Conservation (phyloP, 2,113 vertebrate genomes). For the Typhlomys cinereus region DNA sequence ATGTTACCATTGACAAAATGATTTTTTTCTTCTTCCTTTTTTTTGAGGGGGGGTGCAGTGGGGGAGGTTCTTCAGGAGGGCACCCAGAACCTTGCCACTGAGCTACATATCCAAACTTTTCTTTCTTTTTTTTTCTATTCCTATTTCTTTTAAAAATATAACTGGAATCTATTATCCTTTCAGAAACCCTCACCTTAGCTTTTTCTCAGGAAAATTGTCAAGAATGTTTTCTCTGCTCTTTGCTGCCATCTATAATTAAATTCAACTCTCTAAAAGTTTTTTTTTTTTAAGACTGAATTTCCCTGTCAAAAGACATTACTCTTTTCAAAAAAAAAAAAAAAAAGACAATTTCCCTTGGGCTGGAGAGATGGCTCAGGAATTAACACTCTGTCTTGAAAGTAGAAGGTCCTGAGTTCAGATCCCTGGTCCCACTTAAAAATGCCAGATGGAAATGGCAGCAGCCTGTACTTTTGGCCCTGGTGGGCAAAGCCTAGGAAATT, state of each 20-base stretch:
- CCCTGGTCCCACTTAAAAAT: no score
- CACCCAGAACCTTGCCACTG: neutral
- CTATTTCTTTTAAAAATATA: neutral
- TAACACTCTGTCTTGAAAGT: no score
- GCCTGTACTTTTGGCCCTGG: no score
- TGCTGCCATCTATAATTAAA: constrained; percentile 66
- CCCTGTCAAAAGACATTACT: constrained; percentile 41
- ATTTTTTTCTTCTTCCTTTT: neutral
- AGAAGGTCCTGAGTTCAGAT: no score
- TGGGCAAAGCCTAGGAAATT: no score
- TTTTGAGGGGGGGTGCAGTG: no score
- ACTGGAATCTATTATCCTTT: constrained; percentile 2
- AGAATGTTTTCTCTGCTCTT: constrained; percentile 55
- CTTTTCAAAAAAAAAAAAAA: no score
- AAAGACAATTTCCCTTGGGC: no score
- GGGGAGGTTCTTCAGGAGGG: no score
- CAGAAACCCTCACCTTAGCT: constrained; percentile 30
- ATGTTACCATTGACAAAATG: neutral
- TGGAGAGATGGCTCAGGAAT: no score
- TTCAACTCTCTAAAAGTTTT: constrained; percentile 20
- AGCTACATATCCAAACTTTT: neutral
- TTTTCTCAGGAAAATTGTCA: constrained; percentile 29
- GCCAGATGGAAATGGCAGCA: no score
- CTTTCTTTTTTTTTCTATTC: neutral
- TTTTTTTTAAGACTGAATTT: constrained; percentile 64